Evolutionary conservation across 1,140 invertebrate genomes (phyloP).

Genomic region (Ptiloglossa arizonensis): DNA sequence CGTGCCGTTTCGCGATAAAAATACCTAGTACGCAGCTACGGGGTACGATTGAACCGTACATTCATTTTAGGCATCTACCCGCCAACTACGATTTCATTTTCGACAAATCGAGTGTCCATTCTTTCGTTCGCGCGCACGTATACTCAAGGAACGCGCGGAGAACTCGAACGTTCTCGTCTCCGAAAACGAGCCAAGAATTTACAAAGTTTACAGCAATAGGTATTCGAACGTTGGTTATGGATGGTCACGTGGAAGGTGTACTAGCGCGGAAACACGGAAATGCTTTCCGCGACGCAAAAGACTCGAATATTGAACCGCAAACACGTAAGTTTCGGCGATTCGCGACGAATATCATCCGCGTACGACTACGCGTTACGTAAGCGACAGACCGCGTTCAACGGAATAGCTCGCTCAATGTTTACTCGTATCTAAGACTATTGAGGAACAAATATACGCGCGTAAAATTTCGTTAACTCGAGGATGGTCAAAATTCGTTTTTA

Average conservation of each 20-base stretch:
- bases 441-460: too few species aligned
- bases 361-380: conserved; percentile 10
- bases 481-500: conserved; percentile 6
- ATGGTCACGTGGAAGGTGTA: not conserved
- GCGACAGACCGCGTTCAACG: not conserved
- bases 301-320: not conserved
- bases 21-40: too few species aligned
- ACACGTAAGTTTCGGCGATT: not conserved
- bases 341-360: not conserved
- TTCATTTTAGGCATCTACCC: too few species aligned
- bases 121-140: too few species aligned
- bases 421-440: not conserved
- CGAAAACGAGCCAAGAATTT: too few species aligned
- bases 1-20: too few species aligned
- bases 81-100: too few species aligned
- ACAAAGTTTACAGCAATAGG: too few species aligned
- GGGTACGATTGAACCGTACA: too few species aligned
- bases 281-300: not conserved
- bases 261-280: conserved; percentile 4
- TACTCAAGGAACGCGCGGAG: too few species aligned
- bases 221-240: not conserved
- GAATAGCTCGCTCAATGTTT: not conserved
- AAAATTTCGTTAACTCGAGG: not conserved
- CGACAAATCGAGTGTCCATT: too few species aligned
- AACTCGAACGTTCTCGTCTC: too few species aligned